Conservation (phyloP, 2,113 vertebrate species). For the human region DNA sequence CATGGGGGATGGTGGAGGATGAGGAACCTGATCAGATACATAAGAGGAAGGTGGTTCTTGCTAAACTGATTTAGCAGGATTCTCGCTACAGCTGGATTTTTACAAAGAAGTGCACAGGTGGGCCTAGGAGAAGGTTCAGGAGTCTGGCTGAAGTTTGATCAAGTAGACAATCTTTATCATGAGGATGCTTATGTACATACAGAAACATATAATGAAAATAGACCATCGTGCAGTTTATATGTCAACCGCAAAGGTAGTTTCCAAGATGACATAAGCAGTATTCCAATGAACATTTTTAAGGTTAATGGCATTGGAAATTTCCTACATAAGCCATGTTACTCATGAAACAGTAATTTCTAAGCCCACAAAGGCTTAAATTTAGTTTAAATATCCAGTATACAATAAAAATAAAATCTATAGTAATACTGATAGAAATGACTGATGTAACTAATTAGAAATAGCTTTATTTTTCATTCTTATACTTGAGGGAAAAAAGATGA, state of each 20-base stretch:
- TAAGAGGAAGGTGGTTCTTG: background rate
- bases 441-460: background rate
- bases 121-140: background rate
- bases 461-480: background rate
- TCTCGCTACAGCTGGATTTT: background rate
- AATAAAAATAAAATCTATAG: constrained; percentile 34
- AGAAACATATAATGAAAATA: background rate
- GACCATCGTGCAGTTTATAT: background rate
- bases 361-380: constrained; percentile 8
- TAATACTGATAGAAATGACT: constrained; percentile 4
- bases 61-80: background rate
- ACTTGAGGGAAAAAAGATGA: background rate
- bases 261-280: background rate
- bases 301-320: constrained; percentile 2
- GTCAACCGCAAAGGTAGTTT: background rate
- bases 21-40: background rate
- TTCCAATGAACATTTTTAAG: constrained; percentile 4
- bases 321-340: background rate
- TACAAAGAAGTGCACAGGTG: background rate
- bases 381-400: constrained; percentile 3
- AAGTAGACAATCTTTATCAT: background rate
- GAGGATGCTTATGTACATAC: background rate
- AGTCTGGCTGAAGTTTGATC: background rate
- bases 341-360: constrained; percentile 50
- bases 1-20: background rate